These are phyloP conservation scores for Galaxea fascicularis DNA, from an alignment of 92 coral and sea anemone species.

Conservation along the genomic window DNA sequence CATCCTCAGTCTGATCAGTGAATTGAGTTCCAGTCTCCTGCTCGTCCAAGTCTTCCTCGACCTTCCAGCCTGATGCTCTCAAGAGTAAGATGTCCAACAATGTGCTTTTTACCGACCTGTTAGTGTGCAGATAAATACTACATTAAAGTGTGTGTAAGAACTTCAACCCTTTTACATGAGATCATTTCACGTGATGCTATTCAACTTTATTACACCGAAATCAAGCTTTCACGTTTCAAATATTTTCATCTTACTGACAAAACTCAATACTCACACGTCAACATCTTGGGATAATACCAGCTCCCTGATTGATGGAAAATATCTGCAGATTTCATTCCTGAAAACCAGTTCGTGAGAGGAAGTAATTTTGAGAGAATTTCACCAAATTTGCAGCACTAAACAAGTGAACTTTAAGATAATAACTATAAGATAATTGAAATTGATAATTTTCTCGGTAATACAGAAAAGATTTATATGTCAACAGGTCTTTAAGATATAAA, in stretches of 20 bases:
- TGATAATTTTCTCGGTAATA: too few relatives aligned
- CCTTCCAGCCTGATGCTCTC: slow-evolving; percentile 85
- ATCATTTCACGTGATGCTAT: too few relatives aligned
- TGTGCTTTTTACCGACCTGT: slow-evolving; percentile 67
- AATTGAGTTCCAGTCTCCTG: slow-evolving; percentile 31
- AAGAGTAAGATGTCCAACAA: slow-evolving; percentile 75
- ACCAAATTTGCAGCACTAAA: too few relatives aligned
- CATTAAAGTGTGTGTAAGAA: too few relatives aligned
- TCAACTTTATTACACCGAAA: too few relatives aligned
- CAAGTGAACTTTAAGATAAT: too few relatives aligned
- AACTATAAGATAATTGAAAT: too few relatives aligned
- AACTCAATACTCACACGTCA: slow-evolving; percentile 46
- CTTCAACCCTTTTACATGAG: too few relatives aligned
- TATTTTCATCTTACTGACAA: neutral
- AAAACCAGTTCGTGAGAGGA: neutral
- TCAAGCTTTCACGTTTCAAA: neutral
- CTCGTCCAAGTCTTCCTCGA: slow-evolving; percentile 28
- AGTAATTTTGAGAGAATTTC: neutral
- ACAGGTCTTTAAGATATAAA: too few relatives aligned
- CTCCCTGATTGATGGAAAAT: slow-evolving; percentile 52
- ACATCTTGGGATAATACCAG: slow-evolving; percentile 63
- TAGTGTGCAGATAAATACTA: neutral
- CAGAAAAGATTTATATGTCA: too few relatives aligned
- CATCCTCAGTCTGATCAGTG: slow-evolving; percentile 30
- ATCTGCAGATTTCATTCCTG: slow-evolving; percentile 50